Evolutionary conservation across 2,888 invertebrate species (phyloP).

Genomic region (Drosophila austrosaltans): DNA sequence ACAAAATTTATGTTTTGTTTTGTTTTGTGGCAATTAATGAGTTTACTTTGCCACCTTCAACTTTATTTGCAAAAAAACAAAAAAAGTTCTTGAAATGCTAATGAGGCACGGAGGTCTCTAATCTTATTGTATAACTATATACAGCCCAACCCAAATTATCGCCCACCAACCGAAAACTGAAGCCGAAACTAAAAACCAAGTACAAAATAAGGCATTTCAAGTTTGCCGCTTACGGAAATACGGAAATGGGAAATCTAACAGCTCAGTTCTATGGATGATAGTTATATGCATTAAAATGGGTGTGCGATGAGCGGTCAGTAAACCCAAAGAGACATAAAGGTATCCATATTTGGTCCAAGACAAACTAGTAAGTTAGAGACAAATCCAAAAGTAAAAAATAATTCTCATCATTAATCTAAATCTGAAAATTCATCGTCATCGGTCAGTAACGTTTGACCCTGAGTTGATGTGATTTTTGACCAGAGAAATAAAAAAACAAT

Average conservation of each 20-base stretch:
- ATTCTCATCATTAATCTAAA: constrained; percentile 61
- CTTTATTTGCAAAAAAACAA: constrained; percentile 29
- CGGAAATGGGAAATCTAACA: constrained; percentile 45
- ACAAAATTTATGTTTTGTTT: neutral
- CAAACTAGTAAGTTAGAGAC: neutral
- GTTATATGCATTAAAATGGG: constrained; percentile 34
- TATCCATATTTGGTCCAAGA: constrained; percentile 56
- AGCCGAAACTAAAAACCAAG: constrained; percentile 36
- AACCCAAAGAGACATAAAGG: constrained; percentile 51
- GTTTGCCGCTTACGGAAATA: constrained; percentile 67
- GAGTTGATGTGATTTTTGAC: constrained; percentile 52
- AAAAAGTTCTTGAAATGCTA: constrained; percentile 53
- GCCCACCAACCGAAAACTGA: constrained; percentile 28
- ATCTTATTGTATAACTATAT: constrained; percentile 38
- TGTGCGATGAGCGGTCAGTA: constrained; percentile 60
- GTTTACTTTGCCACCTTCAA: constrained; percentile 53
- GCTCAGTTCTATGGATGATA: neutral
- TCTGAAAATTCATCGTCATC: constrained; percentile 34
- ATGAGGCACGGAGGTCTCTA: constrained; percentile 48
- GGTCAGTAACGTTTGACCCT: constrained; percentile 69
- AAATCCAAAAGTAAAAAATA: neutral
- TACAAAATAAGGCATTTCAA: constrained; percentile 58
- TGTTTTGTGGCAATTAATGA: neutral
- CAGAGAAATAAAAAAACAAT: constrained; percentile 35
- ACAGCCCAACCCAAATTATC: constrained; percentile 45